Percentiles rank a stretch among this genome's conserved stretches.
phyloP scores from a whole-genome alignment of 2,113 vertebrate genomes.

The Ahaetulla prasina region DNA sequence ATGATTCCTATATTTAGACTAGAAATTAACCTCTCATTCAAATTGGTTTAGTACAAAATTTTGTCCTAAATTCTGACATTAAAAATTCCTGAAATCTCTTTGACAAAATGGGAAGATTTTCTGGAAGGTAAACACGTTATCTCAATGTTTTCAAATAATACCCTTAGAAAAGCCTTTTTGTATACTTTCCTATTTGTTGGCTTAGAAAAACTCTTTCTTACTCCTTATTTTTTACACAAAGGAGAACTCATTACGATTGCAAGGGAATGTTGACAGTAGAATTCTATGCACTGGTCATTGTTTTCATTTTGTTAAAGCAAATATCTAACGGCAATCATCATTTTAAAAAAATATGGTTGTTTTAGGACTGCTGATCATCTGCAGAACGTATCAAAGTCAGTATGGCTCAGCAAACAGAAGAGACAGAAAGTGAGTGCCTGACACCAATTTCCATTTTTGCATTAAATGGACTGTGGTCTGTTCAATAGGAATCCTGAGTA shows the following conservation, averaged over 20 bases:
- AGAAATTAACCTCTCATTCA: neutral
- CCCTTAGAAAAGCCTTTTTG: neutral
- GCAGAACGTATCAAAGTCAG: neutral
- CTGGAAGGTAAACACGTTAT: neutral
- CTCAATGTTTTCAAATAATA: neutral
- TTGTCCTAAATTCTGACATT: neutral
- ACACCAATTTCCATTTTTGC: neutral
- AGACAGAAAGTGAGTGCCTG: neutral
- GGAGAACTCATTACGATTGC: neutral
- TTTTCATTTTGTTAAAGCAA: neutral
- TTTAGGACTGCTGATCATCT: neutral
- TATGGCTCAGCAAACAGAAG: neutral
- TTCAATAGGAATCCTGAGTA: neutral
- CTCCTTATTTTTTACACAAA: neutral
- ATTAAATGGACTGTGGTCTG: neutral
- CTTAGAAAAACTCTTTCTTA: neutral
- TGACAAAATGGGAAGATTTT: neutral
- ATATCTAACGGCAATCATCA: neutral
- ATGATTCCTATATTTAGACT: neutral
- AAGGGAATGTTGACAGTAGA: neutral
- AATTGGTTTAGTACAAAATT: neutral
- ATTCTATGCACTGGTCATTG: neutral
- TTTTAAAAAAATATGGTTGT: neutral
- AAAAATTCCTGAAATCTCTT: neutral
- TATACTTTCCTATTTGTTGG: neutral